A percentile compares a stretch with the other conserved stretches of the same genome.
phyloP scores from a whole-genome alignment of 2,797 vertebrate species.

The Crenichthys baileyi region DNA sequence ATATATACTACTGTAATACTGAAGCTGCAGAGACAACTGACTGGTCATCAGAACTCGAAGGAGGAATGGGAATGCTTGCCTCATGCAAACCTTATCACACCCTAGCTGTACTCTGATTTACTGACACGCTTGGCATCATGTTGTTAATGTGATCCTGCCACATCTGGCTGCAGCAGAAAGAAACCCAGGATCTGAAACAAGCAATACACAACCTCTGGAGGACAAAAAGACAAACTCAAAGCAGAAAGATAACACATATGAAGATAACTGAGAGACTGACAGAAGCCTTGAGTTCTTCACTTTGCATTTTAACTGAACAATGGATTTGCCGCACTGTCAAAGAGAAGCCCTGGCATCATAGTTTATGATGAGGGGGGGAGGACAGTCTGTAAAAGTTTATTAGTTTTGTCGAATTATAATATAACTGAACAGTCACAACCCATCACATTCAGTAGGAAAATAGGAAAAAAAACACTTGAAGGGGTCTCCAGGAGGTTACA shows the following conservation, averaged over 20 bases:
- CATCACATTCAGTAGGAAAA: not conserved
- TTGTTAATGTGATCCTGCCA: too few relatives aligned
- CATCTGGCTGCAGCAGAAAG: too few relatives aligned
- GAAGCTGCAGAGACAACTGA: conserved; percentile 20
- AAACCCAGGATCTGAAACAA: too few relatives aligned
- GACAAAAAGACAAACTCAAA: not conserved
- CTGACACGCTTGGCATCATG: too few relatives aligned
- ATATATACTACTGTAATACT: conserved; percentile 20
- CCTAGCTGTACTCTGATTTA: not conserved
- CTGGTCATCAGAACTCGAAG: not conserved
- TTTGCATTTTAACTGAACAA: not conserved
- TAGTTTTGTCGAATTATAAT: not conserved
- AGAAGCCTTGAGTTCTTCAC: not conserved
- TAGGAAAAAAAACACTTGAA: not conserved
- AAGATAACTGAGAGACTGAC: not conserved
- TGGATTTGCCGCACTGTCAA: not conserved
- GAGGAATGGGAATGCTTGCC: not conserved
- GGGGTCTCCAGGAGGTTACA: not conserved
- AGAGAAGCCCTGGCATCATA: not conserved
- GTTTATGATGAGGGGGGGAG: not conserved
- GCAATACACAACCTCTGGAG: not conserved
- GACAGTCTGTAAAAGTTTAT: not conserved
- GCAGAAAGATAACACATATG: too few relatives aligned
- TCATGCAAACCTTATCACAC: not conserved
- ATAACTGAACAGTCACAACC: not conserved